These are phyloP conservation scores for Littorina saxatilis DNA, from an alignment of 1,140 invertebrate genomes.

Conservation along the genomic window DNA sequence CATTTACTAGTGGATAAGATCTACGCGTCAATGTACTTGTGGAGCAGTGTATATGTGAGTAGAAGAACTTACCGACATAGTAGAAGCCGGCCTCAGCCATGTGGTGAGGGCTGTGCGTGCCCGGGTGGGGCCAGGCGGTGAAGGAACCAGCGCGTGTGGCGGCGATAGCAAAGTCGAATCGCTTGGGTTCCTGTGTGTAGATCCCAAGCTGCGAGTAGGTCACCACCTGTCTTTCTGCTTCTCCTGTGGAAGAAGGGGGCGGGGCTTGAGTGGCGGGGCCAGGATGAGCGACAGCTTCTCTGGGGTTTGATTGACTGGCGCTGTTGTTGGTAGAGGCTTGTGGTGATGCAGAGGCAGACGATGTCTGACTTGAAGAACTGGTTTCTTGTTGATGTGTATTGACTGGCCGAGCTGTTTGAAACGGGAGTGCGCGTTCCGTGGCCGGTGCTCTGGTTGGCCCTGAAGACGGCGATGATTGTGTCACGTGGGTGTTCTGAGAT, in stretches of 20 bases:
- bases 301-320: neutral
- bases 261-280: neutral
- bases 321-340: neutral
- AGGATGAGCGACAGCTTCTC: neutral
- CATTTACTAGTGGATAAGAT: too few relatives aligned
- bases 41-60: too few relatives aligned
- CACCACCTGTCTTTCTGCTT: neutral
- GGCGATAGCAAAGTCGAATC: constrained; percentile 76
- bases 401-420: neutral
- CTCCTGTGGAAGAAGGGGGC: neutral
- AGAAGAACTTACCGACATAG: constrained; percentile 81
- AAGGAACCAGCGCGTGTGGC: constrained; percentile 83
- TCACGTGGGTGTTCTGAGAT: neutral
- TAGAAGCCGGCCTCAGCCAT: constrained; percentile 92
- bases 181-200: constrained; percentile 53
- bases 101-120: constrained; percentile 86
- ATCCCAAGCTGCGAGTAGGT: constrained; percentile 42
- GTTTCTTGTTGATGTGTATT: neutral
- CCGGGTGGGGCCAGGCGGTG: constrained; percentile 75
- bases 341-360: neutral
- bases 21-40: too few relatives aligned
- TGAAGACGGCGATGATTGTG: neutral
- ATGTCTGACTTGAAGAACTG: neutral
- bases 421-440: neutral
- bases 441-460: neutral